Conservation (phyloP, 23 tunicate species). For the Halocynthia roretzi region DNA sequence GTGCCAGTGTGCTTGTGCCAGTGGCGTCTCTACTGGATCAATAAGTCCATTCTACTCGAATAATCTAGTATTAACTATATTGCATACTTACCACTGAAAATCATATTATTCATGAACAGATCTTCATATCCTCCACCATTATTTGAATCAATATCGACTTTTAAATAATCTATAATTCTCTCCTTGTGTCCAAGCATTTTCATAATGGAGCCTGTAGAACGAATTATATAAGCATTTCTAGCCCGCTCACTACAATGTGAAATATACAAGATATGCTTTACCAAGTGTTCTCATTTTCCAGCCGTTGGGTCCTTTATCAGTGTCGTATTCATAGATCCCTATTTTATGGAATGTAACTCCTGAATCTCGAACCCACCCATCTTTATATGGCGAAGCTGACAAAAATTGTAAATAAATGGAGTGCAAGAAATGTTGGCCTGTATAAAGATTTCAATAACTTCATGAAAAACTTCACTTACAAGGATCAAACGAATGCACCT, state of each 20-base stretch:
- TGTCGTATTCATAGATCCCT: constrained; percentile 33
- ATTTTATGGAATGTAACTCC: constrained; percentile 45
- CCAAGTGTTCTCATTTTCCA: constrained; percentile 62
- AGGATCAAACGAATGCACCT: constrained; percentile 64
- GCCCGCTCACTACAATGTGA: background rate
- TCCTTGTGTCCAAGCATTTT: constrained; percentile 44
- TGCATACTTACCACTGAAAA: no score
- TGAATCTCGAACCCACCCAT: constrained; percentile 30
- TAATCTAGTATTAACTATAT: no score
- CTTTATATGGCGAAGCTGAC: constrained; percentile 23
- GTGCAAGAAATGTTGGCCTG: no score
- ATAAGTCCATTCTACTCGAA: no score
- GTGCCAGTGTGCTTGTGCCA: no score
- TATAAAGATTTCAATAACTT: no score
- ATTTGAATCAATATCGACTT: constrained; percentile 46
- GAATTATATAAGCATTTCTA: no score
- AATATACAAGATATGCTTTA: constrained; percentile 5
- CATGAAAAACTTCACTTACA: constrained; percentile 18
- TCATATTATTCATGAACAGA: no score
- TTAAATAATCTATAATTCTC: constrained; percentile 39
- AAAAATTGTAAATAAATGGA: no score
- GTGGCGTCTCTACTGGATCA: no score
- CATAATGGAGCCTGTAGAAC: constrained; percentile 29
- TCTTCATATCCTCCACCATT: constrained; percentile 50
- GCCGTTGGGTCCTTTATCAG: constrained; percentile 29